Evolutionary conservation across 2,888 invertebrate species (phyloP), one percentile per base, ranked within the genome.

Genomic region (Theretra japonica): DNA sequence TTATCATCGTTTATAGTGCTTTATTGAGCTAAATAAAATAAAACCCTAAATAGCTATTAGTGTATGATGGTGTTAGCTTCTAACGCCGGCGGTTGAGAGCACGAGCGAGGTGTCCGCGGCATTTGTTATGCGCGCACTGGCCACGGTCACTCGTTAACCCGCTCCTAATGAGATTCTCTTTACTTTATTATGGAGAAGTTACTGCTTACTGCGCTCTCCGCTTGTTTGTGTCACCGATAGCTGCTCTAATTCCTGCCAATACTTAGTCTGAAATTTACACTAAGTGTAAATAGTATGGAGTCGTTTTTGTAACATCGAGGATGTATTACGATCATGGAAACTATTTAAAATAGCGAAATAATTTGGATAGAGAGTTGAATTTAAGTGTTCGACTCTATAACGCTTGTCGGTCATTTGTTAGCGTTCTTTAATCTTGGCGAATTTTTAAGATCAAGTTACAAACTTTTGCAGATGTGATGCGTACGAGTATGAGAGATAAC

Each of bases 11-110:
- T 1, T 2, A 1, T 41, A 11, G 41, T 11, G 11, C 41, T 41
- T 41, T 41, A 41, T 3, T 8, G 6, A 30, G 8, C 41, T 11
- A 41, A 41, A 41, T 41, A 41, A 41, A 41, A 41, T 41, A 25
- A 5, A 5, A 11, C 17, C 5, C 17, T 76, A 76, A 80, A 79
- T 77, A 74, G 68, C 76, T 77, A 82, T 82, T 82, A 79, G 77
- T 77, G 76, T 77, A 74, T 73, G 77, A 79, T 78, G 77, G 80
- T 79, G 77, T 80, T 80, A 79, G 75, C 77, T 76, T 75, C 77
- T 77, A 75, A 76, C 78, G 80, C 79, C 77, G 53, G 76, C 74
- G 74, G 68, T 74, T 72, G 70, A 72, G 77, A 70, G 74, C 73
- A 75, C 76, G 73, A 73, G 77, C 75, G 75, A 71, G 59, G 75